Evolutionary conservation across 2,888 invertebrate genomes (phyloP).

Genomic region (Argyra leucocephala): DNA sequence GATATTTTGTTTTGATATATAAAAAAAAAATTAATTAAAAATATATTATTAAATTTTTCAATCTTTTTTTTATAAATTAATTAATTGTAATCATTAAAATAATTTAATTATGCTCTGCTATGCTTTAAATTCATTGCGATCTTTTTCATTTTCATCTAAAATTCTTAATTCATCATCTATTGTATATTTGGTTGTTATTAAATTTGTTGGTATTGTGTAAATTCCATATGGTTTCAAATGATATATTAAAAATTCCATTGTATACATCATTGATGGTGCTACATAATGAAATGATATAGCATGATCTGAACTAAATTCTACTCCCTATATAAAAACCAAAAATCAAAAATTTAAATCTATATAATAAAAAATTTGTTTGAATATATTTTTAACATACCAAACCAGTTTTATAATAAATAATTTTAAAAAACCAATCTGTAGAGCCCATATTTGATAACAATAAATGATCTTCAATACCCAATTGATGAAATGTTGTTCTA

Average conservation of each 20-base stretch:
- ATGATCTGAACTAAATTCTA: conserved; percentile 72
- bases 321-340: conserved; percentile 11
- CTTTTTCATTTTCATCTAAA: background rate
- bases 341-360: background rate
- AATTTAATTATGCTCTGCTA: too few relatives aligned
- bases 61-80: too few relatives aligned
- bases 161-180: background rate
- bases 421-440: conserved; percentile 91
- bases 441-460: conserved; percentile 78
- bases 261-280: conserved; percentile 81
- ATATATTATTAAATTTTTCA: too few relatives aligned
- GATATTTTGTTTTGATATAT: too few relatives aligned
- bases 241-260: conserved; percentile 83
- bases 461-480: conserved; percentile 86
- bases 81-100: too few relatives aligned
- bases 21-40: too few relatives aligned
- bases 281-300: conserved; percentile 91
- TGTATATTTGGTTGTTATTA: background rate
- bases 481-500: conserved; percentile 93
- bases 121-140: background rate
- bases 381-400: conserved; percentile 49
- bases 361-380: too few relatives aligned
- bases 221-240: conserved; percentile 73
- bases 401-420: conserved; percentile 84
- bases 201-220: background rate